Conservation (phyloP, 2,113 vertebrate genomes). For the Grantiella picta region DNA sequence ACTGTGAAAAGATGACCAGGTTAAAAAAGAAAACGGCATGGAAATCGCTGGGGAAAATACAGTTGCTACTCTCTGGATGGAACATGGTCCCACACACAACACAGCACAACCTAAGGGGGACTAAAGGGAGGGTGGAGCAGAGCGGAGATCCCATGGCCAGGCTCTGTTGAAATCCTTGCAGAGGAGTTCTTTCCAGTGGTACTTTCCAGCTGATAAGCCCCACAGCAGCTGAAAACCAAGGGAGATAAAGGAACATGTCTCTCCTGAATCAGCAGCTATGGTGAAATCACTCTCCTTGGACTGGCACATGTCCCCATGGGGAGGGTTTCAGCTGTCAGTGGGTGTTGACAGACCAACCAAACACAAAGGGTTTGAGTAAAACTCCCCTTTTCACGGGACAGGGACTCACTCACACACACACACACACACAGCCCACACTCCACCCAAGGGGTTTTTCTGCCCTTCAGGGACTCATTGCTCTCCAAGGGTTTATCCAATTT, state of each 20-base stretch:
- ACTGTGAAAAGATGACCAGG: accelerated
- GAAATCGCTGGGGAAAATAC: not conserved
- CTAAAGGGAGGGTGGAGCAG: not conserved
- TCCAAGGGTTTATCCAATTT: not conserved
- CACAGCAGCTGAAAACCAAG: not conserved
- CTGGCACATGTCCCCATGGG: not conserved
- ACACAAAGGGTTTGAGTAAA: not conserved
- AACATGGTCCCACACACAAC: not conserved
- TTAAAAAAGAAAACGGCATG: accelerated
- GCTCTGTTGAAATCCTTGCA: not conserved
- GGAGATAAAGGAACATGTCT: not conserved
- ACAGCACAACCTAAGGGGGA: not conserved
- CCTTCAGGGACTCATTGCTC: accelerated
- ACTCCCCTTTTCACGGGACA: not conserved
- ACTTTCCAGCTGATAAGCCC: not conserved
- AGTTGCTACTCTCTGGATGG: not conserved
- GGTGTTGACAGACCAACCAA: not conserved
- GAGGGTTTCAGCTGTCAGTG: accelerated
- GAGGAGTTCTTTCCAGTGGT: not conserved
- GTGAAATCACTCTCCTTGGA: not conserved
- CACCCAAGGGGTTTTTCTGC: not conserved
- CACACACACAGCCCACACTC: accelerated
- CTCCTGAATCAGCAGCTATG: accelerated
- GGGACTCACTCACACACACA: not conserved
- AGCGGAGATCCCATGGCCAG: accelerated